Evolutionary conservation across 2,797 vertebrate species (phyloP), one percentile per base, ranked within the genome.

Genomic region (Mus caroli): DNA sequence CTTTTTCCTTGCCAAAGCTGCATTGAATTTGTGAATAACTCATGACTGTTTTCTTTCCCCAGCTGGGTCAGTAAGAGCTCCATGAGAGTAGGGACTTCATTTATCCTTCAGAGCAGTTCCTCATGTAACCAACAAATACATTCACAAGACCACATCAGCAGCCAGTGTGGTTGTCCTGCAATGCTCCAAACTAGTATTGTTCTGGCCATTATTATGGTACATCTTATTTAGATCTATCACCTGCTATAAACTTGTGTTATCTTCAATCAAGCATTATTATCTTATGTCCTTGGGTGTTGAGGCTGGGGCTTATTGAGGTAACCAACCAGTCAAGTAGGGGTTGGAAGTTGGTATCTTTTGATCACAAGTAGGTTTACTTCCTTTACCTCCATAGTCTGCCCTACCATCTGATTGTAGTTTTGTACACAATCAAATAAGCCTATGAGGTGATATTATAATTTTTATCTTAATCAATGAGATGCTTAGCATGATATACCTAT

Each of bases 381-480:
- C n/a, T 88, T 19, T 77, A 13, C 10, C 13, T 88, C 73, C 5
- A 56, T 46, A 71, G 62, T 34, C 58, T 84, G 34, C 50, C n/a
- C 50, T 71, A 37, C 34, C 34, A 58, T 86, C 80, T 86, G 91
- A 92, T 60, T 94, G 24, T 60, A 94, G 1, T 76, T 52, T 58
- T 88, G 43, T 77, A 67, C 87, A 28, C 95, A 83, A 96, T 40
- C 92, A 58, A 91, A 69, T 90, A 71, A 96, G 83, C 19, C 86
- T 92, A 50, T 85, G 73, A 69, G 80, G 40, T 88, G 31, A 46
- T 40, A 95, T 96, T 96, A 92, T 76, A 88, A 95, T 95, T 71
- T 37, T 94, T 90, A 43, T 77, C 79, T 92, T 94, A 96, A 96
- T 97, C 87, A 93, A 96, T 73, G 77, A 69, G 40, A 24, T 90